These are phyloP conservation scores for Pantelozetes paolii DNA, from an alignment of 2,888 invertebrate species.

Conservation along the genomic window DNA sequence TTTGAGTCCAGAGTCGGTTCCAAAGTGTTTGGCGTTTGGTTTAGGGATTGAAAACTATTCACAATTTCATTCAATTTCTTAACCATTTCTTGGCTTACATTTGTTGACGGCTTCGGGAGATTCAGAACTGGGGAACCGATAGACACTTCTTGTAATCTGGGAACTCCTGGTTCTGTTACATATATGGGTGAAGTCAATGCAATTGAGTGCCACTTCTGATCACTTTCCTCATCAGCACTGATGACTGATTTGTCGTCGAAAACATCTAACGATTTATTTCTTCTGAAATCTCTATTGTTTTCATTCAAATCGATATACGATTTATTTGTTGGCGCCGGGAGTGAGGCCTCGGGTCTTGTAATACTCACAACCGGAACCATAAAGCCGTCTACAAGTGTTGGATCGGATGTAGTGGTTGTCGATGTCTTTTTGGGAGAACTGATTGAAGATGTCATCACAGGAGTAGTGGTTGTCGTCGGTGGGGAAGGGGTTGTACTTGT, in stretches of 20 bases:
- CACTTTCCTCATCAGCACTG: neutral
- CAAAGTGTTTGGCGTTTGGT: neutral
- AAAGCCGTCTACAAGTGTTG: conserved; percentile 24
- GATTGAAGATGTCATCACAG: neutral
- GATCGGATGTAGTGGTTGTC: neutral
- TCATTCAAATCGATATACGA: neutral
- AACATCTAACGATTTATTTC: neutral
- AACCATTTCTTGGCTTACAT: too few species aligned
- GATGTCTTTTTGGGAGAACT: neutral
- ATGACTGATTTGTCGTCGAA: neutral
- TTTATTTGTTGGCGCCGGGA: neutral
- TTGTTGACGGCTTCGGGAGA: neutral
- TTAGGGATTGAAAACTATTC: neutral
- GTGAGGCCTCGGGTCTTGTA: neutral
- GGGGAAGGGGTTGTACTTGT: neutral
- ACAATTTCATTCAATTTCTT: too few species aligned
- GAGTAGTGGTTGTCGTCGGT: neutral
- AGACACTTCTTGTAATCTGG: neutral
- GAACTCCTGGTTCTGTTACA: neutral
- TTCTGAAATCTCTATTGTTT: neutral
- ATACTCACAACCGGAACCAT: conserved; percentile 9
- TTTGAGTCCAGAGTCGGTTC: neutral
- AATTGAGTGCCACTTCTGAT: neutral
- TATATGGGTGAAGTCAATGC: neutral
- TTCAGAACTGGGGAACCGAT: neutral